These are phyloP conservation scores for Nebria salina DNA, from an alignment of 2,888 invertebrate genomes.

Conservation along the genomic window DNA sequence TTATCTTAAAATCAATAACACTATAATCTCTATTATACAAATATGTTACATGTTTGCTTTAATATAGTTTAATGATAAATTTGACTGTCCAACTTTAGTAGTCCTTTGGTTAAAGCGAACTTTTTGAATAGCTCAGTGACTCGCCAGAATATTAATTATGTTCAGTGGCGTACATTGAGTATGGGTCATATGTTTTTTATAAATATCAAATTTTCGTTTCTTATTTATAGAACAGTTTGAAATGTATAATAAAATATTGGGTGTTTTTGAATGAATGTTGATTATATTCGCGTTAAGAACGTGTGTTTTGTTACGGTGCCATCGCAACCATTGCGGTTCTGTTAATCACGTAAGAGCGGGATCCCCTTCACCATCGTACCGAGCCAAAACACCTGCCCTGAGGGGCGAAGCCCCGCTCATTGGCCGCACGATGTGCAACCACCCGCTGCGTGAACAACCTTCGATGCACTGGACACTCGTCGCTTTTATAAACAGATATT, in stretches of 20 bases:
- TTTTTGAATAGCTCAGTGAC: slow-evolving; percentile 57
- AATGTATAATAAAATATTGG: not conserved
- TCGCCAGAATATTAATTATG: slow-evolving; percentile 59
- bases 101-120: slow-evolving; percentile 29
- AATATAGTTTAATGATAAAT: not conserved
- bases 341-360: slow-evolving; percentile 9
- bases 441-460: slow-evolving; percentile 14
- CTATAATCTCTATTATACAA: not conserved
- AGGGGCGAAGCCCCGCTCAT: slow-evolving; percentile 13
- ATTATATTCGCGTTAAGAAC: not conserved
- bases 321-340: not conserved
- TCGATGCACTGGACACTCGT: not conserved
- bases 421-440: slow-evolving; percentile 20
- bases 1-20: no score
- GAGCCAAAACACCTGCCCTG: slow-evolving; percentile 4
- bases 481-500: not conserved
- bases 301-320: not conserved
- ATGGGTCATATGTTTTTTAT: no score
- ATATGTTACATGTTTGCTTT: not conserved
- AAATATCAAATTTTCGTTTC: no score
- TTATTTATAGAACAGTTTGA: no score
- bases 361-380: slow-evolving; percentile 2
- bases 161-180: slow-evolving; percentile 40
- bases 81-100: not conserved
- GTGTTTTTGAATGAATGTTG: not conserved